Base-by-base conservation (phyloP, 2,888 invertebrate species). In the Hirtodrosophila histrioides region DNA sequence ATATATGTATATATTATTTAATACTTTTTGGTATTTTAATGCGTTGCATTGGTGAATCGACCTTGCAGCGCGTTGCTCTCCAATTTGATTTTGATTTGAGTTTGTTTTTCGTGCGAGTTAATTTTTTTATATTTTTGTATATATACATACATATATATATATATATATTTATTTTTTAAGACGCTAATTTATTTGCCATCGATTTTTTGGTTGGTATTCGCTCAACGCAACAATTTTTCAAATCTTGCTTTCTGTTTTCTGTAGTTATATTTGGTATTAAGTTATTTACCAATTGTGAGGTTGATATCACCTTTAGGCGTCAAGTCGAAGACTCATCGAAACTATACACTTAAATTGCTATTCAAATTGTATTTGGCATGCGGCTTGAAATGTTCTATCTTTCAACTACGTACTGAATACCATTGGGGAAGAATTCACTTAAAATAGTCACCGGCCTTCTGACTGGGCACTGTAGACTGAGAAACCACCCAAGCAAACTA, bases 181-280 rank as follows among this genome's bases (percentile, higher is more conserved):
- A 81, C 72, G 79, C 75, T 86, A 86, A 84, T 86, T 84, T 84
- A 86, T 84, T 77, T 84, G 78, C 56, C 64, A 79, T 69, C 64
- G 80, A 55, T 63, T 85, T 85, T 27, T 74, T 24, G 44, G 49
- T 33, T 48, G 66, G 63, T 69, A 65, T 36, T 57, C 48, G 37
- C 44, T 44, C 6, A 27, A 27, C 27, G 27, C 27, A 27, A 6
- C 27, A 27, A 5, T 6, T 39, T 62, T 54, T 44, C 48, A 66
- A 62, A n/a, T 31, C 49, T 60, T 63, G 56, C 40, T 39, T 24
- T 31, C 46, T 49, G 41, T 53, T 61, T 61, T 50, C 37, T 27
- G 29, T 29, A 40, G 58, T 64, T 71, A 60, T 51, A 7, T 33
- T 55, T 39, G 29, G 36, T 53, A 27, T 35, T 17, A 27, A 11